Conservation (phyloP, 2,797 vertebrate species). For the Oophaga sylvatica region DNA sequence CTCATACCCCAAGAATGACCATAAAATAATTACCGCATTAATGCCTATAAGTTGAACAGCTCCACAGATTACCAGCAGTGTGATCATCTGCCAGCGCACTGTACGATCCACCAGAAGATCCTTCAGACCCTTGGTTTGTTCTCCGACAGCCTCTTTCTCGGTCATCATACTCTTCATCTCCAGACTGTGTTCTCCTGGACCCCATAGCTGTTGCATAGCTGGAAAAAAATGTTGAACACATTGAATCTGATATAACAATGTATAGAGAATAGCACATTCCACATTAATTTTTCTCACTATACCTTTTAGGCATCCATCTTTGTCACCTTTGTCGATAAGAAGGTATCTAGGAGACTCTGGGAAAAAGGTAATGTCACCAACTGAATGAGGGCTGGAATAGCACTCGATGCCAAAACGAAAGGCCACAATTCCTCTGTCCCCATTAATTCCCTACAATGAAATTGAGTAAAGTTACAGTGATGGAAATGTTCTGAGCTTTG, state of each 20-base stretch:
- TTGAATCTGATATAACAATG: background rate
- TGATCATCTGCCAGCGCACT: slow-evolving; percentile 81
- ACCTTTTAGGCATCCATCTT: slow-evolving; percentile 79
- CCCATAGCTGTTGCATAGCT: slow-evolving; percentile 80
- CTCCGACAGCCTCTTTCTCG: slow-evolving; percentile 72
- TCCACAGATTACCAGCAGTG: slow-evolving; percentile 67
- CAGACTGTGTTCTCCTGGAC: slow-evolving; percentile 68
- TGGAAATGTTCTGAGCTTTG: background rate
- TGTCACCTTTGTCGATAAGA: slow-evolving; percentile 81
- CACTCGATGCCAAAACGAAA: slow-evolving; percentile 72
- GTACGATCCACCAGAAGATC: slow-evolving; percentile 72
- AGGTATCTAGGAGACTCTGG: slow-evolving; percentile 85
- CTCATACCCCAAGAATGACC: background rate
- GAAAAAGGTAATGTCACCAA: slow-evolving; percentile 77
- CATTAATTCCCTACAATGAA: slow-evolving; percentile 76
- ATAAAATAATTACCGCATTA: slow-evolving; percentile 68
- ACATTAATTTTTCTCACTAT: background rate
- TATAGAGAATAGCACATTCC: background rate
- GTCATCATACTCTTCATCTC: slow-evolving; percentile 80
- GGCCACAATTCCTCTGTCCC: slow-evolving; percentile 80
- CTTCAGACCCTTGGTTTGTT: slow-evolving; percentile 69
- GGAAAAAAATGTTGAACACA: background rate
- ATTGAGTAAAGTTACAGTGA: background rate
- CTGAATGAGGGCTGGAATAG: slow-evolving; percentile 73
- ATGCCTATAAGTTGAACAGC: slow-evolving; percentile 75